Evolutionary conservation across 1,140 invertebrate genomes (phyloP), one percentile per base, ranked within the genome.

Genomic region (Gonioctena quinquepunctata): DNA sequence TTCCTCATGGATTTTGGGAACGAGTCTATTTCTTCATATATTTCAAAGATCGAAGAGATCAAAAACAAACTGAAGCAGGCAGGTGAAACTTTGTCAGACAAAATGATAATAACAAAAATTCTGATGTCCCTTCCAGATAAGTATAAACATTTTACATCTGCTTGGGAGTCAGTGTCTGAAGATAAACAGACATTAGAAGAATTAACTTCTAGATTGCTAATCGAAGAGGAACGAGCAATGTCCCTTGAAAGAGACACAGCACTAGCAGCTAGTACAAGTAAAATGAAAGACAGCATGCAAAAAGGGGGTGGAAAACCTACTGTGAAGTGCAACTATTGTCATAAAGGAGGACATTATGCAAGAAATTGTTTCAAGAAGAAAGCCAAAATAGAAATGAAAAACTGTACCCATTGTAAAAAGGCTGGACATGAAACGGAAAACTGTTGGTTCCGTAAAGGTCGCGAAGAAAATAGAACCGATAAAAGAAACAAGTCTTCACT

Each of bases 71-170:
- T 83, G n/a, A 71, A 75, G 49, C 27, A 67, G 3, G n/a, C 80
- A 28, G 73, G 73, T 33, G 72, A 82, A 64, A 66, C 72, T 22
- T 77, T 81, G 27, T 60, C 72, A 16, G 76, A 81, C 13, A 50
- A 61, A 11, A 76, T 80, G 70, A 68, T 81, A 7, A 78, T 83
- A 0, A 80, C 78, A 6, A 82, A 82, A 66, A 77, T 83, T 13
- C 50, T 82, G 11, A 77, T 76, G 72, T 76, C 79, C 7, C 52
- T 82, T 6, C 81, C 81, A n/a, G 21, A 68, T 5, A 18, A 57
- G 3, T 77, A 68, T 50, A 72, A 71, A 4, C 76, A 82, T 69
- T 85, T 84, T 65, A 57, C 79, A 0, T 81, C 72, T 54, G 82
- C 81, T 0, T 84, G 82, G 82, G 81, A 83, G 19, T 79, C 76